Percentiles rank a stretch among this genome's conserved stretches.
Conservation (phyloP, 2,797 vertebrate genomes). For the Propithecus perrieri region DNA sequence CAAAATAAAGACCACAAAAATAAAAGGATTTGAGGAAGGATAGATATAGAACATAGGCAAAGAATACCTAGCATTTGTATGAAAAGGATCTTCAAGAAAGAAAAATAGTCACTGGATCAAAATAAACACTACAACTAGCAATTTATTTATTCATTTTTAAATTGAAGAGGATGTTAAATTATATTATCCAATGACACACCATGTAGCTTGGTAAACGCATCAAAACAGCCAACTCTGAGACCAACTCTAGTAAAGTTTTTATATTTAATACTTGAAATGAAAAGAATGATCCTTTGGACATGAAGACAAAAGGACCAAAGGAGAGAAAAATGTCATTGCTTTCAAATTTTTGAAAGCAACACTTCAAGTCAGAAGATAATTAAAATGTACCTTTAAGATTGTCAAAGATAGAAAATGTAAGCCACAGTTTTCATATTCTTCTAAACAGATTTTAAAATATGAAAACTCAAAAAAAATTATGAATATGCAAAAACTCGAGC, state of each 20-base stretch:
- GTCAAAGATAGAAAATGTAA: not conserved
- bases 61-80: not conserved
- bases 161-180: not conserved
- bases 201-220: not conserved
- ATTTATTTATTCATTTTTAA: not conserved
- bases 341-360: not conserved
- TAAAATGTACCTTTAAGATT: not conserved
- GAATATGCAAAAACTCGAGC: not conserved
- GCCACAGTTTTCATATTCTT: not conserved
- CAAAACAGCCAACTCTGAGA: too few species aligned
- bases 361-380: not conserved
- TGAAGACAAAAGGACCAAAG: not conserved
- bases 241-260: not conserved
- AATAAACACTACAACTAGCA: not conserved
- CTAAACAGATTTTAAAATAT: not conserved
- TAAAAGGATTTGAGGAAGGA: not conserved
- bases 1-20: not conserved
- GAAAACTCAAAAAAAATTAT: not conserved
- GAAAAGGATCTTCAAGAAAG: not conserved
- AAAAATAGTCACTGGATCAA: not conserved
- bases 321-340: not conserved
- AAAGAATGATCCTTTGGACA: not conserved
- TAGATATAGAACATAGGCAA: not conserved
- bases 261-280: not conserved
- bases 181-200: not conserved